Evolutionary conservation across 2,888 invertebrate species (phyloP).

Genomic region (Latrodectus hesperus): DNA sequence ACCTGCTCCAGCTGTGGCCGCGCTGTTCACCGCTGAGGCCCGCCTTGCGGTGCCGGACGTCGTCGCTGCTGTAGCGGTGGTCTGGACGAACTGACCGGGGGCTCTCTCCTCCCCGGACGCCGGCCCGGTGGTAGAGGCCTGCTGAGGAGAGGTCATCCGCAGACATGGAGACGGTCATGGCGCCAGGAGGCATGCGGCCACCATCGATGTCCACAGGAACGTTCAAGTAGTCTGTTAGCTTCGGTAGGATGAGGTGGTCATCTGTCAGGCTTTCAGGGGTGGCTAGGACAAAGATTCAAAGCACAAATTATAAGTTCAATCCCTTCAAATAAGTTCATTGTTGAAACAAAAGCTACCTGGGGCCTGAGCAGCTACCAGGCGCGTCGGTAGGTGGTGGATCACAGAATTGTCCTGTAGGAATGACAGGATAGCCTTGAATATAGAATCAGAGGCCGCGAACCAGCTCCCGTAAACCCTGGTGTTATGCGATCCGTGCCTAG

Average conservation of each 20-base stretch:
- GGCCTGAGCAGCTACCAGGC: too few species aligned
- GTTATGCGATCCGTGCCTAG: too few species aligned
- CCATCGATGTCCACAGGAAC: constrained; percentile 22
- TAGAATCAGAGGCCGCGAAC: too few species aligned
- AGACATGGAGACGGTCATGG: constrained; percentile 64
- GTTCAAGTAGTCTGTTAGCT: constrained; percentile 49
- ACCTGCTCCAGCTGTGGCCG: constrained; percentile 56
- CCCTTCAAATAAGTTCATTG: neutral
- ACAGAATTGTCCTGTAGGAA: too few species aligned
- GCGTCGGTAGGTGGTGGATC: too few species aligned
- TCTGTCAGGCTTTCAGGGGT: constrained; percentile 61
- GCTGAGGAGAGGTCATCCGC: constrained; percentile 33
- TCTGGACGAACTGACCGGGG: constrained; percentile 17
- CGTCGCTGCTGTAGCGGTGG: constrained; percentile 41
- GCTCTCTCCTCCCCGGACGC: neutral
- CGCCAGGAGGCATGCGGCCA: constrained; percentile 54
- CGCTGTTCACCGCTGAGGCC: constrained; percentile 17
- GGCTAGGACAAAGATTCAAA: constrained; percentile 15
- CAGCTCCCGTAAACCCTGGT: too few species aligned
- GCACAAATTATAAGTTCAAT: neutral
- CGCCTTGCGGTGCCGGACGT: constrained; percentile 25
- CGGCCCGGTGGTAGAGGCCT: constrained; percentile 14
- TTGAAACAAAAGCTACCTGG: too few species aligned
- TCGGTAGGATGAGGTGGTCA: constrained; percentile 57
- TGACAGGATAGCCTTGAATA: too few species aligned